phyloP scores from a whole-genome alignment of 1,140 invertebrate genomes.

The Dryas iulia region DNA sequence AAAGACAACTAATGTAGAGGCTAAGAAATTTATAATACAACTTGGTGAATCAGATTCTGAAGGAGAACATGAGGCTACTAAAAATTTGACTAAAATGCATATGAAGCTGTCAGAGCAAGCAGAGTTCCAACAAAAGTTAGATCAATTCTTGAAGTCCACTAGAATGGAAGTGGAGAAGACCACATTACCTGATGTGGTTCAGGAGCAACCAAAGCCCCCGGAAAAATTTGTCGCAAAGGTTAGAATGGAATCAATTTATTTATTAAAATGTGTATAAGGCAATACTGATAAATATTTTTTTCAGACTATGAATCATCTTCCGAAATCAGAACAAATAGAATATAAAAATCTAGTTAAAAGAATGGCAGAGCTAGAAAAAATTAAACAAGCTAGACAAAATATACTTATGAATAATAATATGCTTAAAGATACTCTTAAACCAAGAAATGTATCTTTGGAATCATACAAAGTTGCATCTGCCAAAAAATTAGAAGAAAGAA shows the following conservation, averaged over 20 bases:
- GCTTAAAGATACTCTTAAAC: slow-evolving; percentile 54
- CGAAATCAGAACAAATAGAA: slow-evolving; percentile 74
- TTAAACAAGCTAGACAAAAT: slow-evolving; percentile 62
- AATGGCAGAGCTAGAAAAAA: slow-evolving; percentile 76
- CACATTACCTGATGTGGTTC: slow-evolving; percentile 48
- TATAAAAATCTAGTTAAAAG: slow-evolving; percentile 74
- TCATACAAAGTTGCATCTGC: slow-evolving; percentile 18
- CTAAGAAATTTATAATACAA: slow-evolving; percentile 71
- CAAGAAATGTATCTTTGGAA: slow-evolving; percentile 26
- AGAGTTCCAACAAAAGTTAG: slow-evolving; percentile 74
- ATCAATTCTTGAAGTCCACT: slow-evolving; percentile 69
- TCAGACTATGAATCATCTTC: slow-evolving; percentile 74
- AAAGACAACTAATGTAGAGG: slow-evolving; percentile 36
- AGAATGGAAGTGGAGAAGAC: slow-evolving; percentile 66
- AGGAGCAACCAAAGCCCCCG: slow-evolving; percentile 46
- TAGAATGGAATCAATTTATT: slow-evolving; percentile 17
- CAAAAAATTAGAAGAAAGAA: slow-evolving; percentile 61
- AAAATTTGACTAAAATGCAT: slow-evolving; percentile 78
- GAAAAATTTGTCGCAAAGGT: slow-evolving; percentile 74
- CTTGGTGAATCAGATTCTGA: slow-evolving; percentile 75
- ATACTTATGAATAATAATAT: slow-evolving; percentile 40
- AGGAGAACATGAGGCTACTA: slow-evolving; percentile 75
- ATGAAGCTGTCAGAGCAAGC: slow-evolving; percentile 68
- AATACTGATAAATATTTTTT: slow-evolving; percentile 35
- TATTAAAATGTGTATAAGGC: background rate